Evolutionary conservation across 2,113 vertebrate species (phyloP), one percentile per base, ranked within the genome.

Genomic region (Misgurnus mizolepis): DNA sequence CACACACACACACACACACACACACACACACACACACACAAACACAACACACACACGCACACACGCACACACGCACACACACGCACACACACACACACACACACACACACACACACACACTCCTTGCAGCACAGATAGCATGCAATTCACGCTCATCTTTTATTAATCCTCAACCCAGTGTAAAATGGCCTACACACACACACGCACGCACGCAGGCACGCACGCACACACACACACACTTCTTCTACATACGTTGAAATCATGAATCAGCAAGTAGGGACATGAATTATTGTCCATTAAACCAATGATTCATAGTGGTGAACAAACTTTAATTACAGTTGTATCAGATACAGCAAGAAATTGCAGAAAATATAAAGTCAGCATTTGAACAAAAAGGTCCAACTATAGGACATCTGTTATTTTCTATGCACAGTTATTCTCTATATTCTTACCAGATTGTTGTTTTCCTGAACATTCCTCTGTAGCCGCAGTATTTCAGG

Each of bases 271-370:
- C 78, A 71, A 79, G 43, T 27, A 12, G 0, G 15, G 34, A 61
- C 27, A 64, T 64, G 17, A 64, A 70, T 40, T 50, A 70, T 71
- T 69, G 39, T 64, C n/a, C 17, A 70, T 41, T 15, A 68, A 34
- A 69, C 27, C 67, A 49, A 61, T 15, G 43, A 71, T 40, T 70
- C 60, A 17, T 71, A 53, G 3, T 62, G 71, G 58, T 74, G 67
- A 50, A 60, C 34, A 55, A 71, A 56, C 49, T 56, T 71, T 71
- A 71, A 71, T 71, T 22, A 40, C n/a, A 40, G 67, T 43, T 68
- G 18, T n/a, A n/a, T 49, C 45, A 47, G 49, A 70, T n/a, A 55
- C 68, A 55, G 49, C 14, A 39, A 8, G 68, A 71, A 34, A 17
- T 17, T 17, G 15, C 14, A 10, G 22, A 50, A 53, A 68, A 22